Conservation (phyloP, 2,113 vertebrate species). For the Menura novaehollandiae region DNA sequence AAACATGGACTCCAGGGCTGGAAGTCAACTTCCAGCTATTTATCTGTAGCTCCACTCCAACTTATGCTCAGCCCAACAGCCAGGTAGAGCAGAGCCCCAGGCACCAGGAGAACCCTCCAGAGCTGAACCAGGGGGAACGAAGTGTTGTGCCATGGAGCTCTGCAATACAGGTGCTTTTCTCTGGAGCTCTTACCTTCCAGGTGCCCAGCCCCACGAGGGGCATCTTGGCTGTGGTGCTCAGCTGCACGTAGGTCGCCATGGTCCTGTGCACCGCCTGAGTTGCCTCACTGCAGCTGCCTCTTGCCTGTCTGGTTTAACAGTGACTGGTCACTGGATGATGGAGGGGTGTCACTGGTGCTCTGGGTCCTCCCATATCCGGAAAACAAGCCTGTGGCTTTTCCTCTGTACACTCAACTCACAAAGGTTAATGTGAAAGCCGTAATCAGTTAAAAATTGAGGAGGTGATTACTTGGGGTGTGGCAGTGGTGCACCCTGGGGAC, state of each 20-base stretch:
- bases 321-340: neutral
- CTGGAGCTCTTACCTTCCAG: constrained; percentile 77
- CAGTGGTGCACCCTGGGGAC: rapidly evolving
- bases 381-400: neutral
- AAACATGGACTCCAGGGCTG: neutral
- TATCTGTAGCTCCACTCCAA: neutral
- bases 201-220: constrained; percentile 83
- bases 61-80: rapidly evolving
- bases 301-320: neutral
- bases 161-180: neutral
- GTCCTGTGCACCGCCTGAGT: rapidly evolving
- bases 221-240: constrained; percentile 74
- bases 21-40: neutral
- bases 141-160: neutral
- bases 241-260: constrained; percentile 71
- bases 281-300: neutral
- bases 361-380: neutral
- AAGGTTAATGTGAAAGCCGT: neutral
- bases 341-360: rapidly evolving
- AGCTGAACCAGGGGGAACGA: neutral
- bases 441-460: neutral
- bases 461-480: rapidly evolving
- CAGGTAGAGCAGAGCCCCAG: neutral
- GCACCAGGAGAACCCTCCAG: neutral
- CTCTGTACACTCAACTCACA: neutral